Percentiles rank a stretch among this genome's conserved stretches.
These are phyloP conservation scores for Dysidea cf. avara DNA, from an alignment of 37 sponge, comb jelly and placozoan genomes.

Conservation along the genomic window DNA sequence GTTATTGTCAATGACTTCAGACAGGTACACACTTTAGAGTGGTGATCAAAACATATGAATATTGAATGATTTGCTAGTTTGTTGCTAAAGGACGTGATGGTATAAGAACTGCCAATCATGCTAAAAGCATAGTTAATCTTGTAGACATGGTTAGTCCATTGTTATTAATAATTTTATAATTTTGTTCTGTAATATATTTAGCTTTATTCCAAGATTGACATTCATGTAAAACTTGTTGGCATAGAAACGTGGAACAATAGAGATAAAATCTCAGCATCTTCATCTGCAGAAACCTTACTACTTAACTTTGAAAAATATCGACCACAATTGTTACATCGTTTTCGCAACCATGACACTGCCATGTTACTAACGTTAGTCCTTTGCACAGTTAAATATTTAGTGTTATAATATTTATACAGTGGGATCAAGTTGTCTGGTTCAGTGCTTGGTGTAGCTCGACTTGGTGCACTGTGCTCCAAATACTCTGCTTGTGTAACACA, in stretches of 20 bases:
- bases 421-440: constrained; percentile 37
- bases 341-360: constrained; percentile 48
- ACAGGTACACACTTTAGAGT: not conserved
- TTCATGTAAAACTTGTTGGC: too few species aligned
- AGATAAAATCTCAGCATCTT: too few species aligned
- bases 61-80: constrained; percentile 2
- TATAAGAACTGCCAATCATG: constrained; percentile 19
- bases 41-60: too few species aligned
- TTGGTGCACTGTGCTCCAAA: constrained; percentile 53
- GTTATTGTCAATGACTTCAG: constrained; percentile 7
- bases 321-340: too few species aligned
- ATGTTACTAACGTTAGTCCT: constrained; percentile 63
- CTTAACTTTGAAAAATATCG: too few species aligned
- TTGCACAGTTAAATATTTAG: too few species aligned
- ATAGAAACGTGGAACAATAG: too few species aligned
- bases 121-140: constrained; percentile 32
- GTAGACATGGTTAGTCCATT: constrained; percentile 25
- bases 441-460: constrained; percentile 62
- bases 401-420: constrained; percentile 11
- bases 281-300: too few species aligned
- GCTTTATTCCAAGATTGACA: too few species aligned
- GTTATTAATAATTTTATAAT: too few species aligned
- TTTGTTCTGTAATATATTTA: too few species aligned
- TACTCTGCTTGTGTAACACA: constrained; percentile 45
- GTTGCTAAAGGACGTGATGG: not conserved